These are phyloP conservation scores for Lasaia peninsularis DNA, from an alignment of 1,140 invertebrate genomes.

Conservation along the genomic window DNA sequence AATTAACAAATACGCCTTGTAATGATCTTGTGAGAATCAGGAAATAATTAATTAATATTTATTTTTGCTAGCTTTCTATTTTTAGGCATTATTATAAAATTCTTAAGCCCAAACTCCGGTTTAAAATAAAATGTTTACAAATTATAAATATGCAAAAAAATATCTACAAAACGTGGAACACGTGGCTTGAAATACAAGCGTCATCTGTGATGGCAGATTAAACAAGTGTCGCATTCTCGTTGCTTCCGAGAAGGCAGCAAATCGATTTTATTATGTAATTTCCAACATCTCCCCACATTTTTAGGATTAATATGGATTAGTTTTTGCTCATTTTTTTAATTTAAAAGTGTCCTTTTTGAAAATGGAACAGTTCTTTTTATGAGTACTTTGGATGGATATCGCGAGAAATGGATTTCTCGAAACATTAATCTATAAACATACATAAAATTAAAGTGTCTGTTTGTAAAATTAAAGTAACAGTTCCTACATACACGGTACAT, in stretches of 20 bases:
- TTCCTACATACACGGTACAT: no score
- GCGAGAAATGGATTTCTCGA: no score
- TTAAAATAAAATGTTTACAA: background rate
- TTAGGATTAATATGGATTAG: conserved; percentile 41
- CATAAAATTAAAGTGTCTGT: no score
- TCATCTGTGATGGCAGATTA: conserved; percentile 60
- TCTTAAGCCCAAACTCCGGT: background rate
- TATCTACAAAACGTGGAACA: conserved; percentile 41
- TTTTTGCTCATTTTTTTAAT: conserved; percentile 31
- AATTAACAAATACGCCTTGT: no score
- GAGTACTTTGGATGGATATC: background rate
- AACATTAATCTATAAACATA: no score
- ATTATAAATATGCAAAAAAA: conserved; percentile 20
- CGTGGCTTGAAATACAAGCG: conserved; percentile 59
- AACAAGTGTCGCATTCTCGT: conserved; percentile 54
- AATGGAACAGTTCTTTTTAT: background rate
- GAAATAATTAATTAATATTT: no score
- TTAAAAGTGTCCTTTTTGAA: background rate
- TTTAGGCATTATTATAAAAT: background rate
- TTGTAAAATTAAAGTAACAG: no score
- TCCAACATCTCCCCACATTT: conserved; percentile 34
- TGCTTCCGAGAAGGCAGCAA: conserved; percentile 50
- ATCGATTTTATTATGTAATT: conserved; percentile 52
- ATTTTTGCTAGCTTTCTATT: no score
- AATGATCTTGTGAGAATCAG: no score